These are phyloP conservation scores for Netelia melanura DNA, from an alignment of 2,888 invertebrate genomes.

Conservation along the genomic window DNA sequence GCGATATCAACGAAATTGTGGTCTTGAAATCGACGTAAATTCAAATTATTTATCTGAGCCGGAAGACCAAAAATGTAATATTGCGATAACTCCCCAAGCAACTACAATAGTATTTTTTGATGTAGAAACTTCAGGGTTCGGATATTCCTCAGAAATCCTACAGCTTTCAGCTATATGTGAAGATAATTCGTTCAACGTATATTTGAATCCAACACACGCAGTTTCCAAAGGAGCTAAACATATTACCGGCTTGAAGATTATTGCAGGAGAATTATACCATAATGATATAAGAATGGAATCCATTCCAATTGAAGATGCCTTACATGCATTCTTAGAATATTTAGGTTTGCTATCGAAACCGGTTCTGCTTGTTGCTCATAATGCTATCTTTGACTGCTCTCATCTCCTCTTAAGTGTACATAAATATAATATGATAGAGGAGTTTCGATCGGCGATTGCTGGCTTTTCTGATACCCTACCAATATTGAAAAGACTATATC, in stretches of 20 bases:
- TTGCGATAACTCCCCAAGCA: not conserved
- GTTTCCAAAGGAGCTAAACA: slow-evolving; percentile 16
- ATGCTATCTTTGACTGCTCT: not conserved
- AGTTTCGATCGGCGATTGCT: slow-evolving; percentile 32
- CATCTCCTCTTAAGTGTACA: not conserved
- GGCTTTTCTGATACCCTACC: slow-evolving; percentile 25
- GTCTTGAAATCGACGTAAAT: slow-evolving; percentile 14
- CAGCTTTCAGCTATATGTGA: slow-evolving; percentile 14
- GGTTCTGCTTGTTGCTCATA: not conserved
- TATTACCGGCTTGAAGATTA: slow-evolving; percentile 38
- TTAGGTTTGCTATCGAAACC: not conserved
- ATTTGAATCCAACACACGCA: slow-evolving; percentile 15
- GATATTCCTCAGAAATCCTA: not conserved
- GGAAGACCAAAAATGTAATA: not conserved
- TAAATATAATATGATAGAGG: slow-evolving; percentile 17
- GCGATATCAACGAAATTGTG: slow-evolving; percentile 33
- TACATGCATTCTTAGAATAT: slow-evolving; percentile 8
- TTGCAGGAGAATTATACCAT: slow-evolving; percentile 30
- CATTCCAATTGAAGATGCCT: slow-evolving; percentile 25
- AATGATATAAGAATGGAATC: slow-evolving; percentile 24
- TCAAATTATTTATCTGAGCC: not conserved
- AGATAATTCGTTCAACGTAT: slow-evolving; percentile 19
- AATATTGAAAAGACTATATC: slow-evolving; percentile 19
- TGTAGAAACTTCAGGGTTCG: slow-evolving; percentile 34
- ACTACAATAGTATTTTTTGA: slow-evolving; percentile 16